These are phyloP conservation scores for Chrysomela aeneicollis DNA, from an alignment of 2,888 invertebrate species.

Conservation along the genomic window DNA sequence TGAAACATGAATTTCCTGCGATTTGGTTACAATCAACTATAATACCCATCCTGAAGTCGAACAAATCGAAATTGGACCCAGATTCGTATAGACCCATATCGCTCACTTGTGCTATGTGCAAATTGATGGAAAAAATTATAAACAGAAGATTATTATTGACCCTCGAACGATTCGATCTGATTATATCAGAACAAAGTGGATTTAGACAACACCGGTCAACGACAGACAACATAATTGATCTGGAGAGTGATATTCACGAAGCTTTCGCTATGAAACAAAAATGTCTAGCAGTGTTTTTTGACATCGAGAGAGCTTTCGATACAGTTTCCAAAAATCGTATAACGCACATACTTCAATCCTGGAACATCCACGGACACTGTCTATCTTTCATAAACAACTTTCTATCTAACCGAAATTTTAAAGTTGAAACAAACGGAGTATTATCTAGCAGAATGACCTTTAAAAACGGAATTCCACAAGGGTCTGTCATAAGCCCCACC, in stretches of 20 bases:
- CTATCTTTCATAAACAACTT: slow-evolving; percentile 30
- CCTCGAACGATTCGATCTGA: slow-evolving; percentile 25
- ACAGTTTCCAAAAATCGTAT: slow-evolving; percentile 20
- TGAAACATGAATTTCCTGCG: slow-evolving; percentile 19
- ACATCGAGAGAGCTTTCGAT: slow-evolving; percentile 34
- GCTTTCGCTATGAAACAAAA: slow-evolving; percentile 29
- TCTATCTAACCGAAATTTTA: slow-evolving; percentile 12
- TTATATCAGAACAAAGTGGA: slow-evolving; percentile 22
- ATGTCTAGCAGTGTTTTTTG: slow-evolving; percentile 29
- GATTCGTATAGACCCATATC: slow-evolving; percentile 33
- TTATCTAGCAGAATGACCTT: not conserved
- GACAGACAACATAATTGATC: slow-evolving; percentile 26
- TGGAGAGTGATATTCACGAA: slow-evolving; percentile 32
- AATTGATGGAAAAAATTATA: slow-evolving; percentile 34
- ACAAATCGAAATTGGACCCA: too few species aligned
- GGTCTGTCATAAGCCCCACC: slow-evolving; percentile 23
- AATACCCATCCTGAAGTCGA: slow-evolving; percentile 27
- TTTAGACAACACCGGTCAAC: slow-evolving; percentile 28
- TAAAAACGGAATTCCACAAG: slow-evolving; percentile 30
- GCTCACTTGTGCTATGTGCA: slow-evolving; percentile 28
- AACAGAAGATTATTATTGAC: slow-evolving; percentile 34
- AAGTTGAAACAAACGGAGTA: slow-evolving; percentile 24
- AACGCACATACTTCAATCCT: slow-evolving; percentile 5
- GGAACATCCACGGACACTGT: slow-evolving; percentile 23
- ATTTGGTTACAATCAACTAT: slow-evolving; percentile 22